Conservation (phyloP, 2,888 invertebrate species). For the Cheilosia scutellata region DNA sequence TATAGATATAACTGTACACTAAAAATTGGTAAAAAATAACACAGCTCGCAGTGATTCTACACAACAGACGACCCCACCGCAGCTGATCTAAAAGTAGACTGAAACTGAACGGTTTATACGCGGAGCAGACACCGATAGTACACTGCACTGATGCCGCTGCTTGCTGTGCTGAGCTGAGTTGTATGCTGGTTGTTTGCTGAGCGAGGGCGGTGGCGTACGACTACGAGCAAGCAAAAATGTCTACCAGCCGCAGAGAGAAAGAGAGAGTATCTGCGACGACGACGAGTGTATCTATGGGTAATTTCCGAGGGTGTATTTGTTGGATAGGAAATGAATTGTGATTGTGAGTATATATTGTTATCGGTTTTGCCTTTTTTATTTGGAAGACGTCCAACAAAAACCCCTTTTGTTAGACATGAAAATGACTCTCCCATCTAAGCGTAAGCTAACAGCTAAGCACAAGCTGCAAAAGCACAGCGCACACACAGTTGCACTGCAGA, state of each 20-base stretch:
- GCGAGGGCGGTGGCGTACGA: conserved; percentile 64
- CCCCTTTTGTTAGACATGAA: conserved; percentile 11
- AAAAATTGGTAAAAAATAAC: conserved; percentile 35
- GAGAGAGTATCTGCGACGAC: conserved; percentile 27
- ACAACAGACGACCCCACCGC: conserved; percentile 79
- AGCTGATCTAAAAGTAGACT: conserved; percentile 81
- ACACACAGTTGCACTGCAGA: neutral
- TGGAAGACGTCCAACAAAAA: conserved; percentile 47
- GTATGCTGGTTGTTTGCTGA: conserved; percentile 15
- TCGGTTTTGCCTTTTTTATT: conserved; percentile 30
- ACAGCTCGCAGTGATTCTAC: conserved; percentile 63
- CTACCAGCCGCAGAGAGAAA: conserved; percentile 20
- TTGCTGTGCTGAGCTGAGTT: neutral
- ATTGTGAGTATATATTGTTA: conserved; percentile 17
- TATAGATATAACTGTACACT: conserved; percentile 62
- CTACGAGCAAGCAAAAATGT: conserved; percentile 30
- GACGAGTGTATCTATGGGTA: conserved; percentile 30
- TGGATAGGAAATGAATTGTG: conserved; percentile 36
- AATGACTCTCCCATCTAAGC: neutral
- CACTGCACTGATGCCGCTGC: conserved; percentile 2
- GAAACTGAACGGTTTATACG: conserved; percentile 77
- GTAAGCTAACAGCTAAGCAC: too few species aligned
- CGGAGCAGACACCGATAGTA: conserved; percentile 22
- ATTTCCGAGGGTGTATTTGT: conserved; percentile 41
- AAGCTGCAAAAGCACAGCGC: neutral